Evolutionary conservation across 2,888 invertebrate genomes (phyloP), one percentile per base, ranked within the genome.

Genomic region (Synergus japonicus): DNA sequence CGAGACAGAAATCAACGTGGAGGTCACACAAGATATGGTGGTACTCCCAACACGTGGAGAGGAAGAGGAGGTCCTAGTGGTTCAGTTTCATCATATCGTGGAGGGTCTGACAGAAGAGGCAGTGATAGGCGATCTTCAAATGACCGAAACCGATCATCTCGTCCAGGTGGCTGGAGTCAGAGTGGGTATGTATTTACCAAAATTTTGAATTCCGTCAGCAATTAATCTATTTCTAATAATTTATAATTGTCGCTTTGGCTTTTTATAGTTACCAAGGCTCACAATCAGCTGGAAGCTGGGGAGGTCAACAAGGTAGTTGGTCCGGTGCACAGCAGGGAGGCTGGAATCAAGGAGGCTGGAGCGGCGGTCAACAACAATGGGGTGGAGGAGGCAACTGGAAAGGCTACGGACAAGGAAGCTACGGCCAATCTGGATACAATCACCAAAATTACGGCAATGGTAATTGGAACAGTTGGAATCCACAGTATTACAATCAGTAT

Each of bases 401-500:
- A 79, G 83, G 89, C 46, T 91, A 90, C 60, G 90, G 90, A 5
- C 89, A 81, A 78, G 78, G 82, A 67, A 80, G 77, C 29, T 89
- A 89, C 76, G 81, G 82, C 65, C 86, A 88, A 41, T 80, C 85
- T 5, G 85, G 82, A 78, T 89, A 90, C 79, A 85, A 82, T 78
- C 89, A 87, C 73, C 83, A 86, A 76, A 85, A 84, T 80, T 92
- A 91, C 54, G 91, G 91, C 46, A 91, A 91, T 80, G 91, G 91
- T 78, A 92, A 91, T 84, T 92, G 91, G 90, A 88, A 86, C 79
- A 88, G 88, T 87, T 90, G 90, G 90, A 89, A 90, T 85, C 87
- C 88, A 88, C 91, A 91, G 90, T 91, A 91, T 91, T 91, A 91
- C 87, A 89, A 90, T 88, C 91, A 91, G 89, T 90, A 91, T 91